Evolutionary conservation across 1,140 invertebrate genomes (phyloP), one percentile per base, ranked within the genome.

Genomic region (Drosophila novamexicana): DNA sequence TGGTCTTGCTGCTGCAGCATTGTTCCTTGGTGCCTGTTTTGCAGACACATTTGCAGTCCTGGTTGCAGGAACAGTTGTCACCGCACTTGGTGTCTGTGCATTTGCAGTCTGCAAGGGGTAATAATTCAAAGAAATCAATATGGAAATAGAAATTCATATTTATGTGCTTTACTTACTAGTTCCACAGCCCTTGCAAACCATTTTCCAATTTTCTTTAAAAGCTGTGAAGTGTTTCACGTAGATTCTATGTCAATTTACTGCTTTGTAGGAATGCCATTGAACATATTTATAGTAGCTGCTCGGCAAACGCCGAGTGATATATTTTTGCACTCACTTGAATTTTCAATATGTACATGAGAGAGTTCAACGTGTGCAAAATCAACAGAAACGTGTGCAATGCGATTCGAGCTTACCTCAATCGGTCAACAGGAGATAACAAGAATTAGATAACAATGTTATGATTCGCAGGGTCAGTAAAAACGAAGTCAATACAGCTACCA

Each of bases 151-250:
- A 40, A 56, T 50, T 52, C 8, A 32, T 42, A 12, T 58, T 39
- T 37, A 44, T 22, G 18, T 14, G 0, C 18, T 44, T 1, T 16
- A 79, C 83, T 88, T 40, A 86, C 83, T 88, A 40, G 37, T 32
- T 52, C 72, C 79, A 37, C 83, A 88, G 36, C 76, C 79, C 22
- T 88, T 88, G 84, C 83, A 88, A 58, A 68, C 83, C 83, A 88
- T 88, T 64, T 56, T 86, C 0, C 0, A 12, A 44, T 36, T 40
- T 36, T 40, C 0, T 16, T 49, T 44, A n/a, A 39, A 53, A 50
- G 4, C 8, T 57, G 58, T 50, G 4, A 16, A 69, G 42, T 37
- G n/a, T 10, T 16, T 34, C 29, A 10, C 9, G 42, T 50, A 10
- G 36, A 45, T n/a, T 59, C 44, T 12, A n/a, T 54, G 14, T 16